A percentile compares a stretch with the other conserved stretches of the same genome.
Conservation (phyloP, 2,888 invertebrate species). For the Cylloceria caligata region DNA sequence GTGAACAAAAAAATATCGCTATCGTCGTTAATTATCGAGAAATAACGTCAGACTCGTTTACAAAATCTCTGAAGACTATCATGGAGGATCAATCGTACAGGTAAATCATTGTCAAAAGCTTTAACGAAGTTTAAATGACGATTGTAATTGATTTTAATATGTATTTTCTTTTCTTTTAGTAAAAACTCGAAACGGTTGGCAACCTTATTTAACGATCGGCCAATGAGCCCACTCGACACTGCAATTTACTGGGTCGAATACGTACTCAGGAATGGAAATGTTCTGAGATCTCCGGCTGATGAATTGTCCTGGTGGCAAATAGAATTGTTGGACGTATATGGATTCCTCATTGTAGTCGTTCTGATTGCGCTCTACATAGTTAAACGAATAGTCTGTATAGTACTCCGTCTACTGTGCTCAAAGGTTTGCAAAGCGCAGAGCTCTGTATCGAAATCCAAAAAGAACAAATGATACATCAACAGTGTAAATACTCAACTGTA, state of each 20-base stretch:
- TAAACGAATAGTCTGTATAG: conserved; percentile 39
- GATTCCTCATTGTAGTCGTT: conserved; percentile 57
- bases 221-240: conserved; percentile 70
- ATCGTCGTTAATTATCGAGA: conserved; percentile 64
- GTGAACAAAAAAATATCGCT: conserved; percentile 68
- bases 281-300: conserved; percentile 75
- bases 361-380: conserved; percentile 52
- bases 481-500: neutral
- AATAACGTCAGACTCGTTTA: conserved; percentile 71
- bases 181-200: conserved; percentile 69
- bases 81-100: conserved; percentile 71
- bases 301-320: conserved; percentile 77
- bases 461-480: conserved; percentile 33
- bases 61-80: conserved; percentile 70
- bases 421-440: conserved; percentile 9
- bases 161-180: conserved; percentile 60
- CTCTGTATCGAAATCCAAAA: conserved; percentile 48
- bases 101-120: conserved; percentile 64
- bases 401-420: conserved; percentile 18
- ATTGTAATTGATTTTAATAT: neutral
- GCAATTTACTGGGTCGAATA: conserved; percentile 76
- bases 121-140: neutral
- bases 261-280: conserved; percentile 70
- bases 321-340: conserved; percentile 76
- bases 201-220: conserved; percentile 71